A percentile compares a stretch with the other conserved stretches of the same genome.
Evolutionary conservation across 1,140 invertebrate genomes (phyloP).

Genomic region (Zaprionus gabonicus): DNA sequence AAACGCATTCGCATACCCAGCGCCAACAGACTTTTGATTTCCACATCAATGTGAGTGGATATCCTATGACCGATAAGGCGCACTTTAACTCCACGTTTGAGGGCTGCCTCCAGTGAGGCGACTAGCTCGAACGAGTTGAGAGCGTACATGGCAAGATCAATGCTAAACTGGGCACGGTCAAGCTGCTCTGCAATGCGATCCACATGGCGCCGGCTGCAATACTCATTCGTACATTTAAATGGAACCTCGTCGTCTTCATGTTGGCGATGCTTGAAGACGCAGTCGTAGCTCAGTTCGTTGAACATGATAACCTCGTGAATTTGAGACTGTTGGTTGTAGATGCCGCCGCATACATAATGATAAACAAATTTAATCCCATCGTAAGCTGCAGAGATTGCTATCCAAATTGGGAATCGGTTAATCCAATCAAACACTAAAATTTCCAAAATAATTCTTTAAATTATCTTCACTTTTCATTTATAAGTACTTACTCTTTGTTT

Average conservation of each 20-base stretch:
- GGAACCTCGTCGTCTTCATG: too few species aligned
- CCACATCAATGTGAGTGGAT: too few species aligned
- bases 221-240: background rate
- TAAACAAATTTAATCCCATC: background rate
- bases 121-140: background rate
- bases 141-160: conserved; percentile 9
- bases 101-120: background rate
- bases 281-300: conserved; percentile 9
- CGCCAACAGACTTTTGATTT: background rate
- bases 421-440: background rate
- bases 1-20: background rate
- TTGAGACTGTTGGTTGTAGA: background rate
- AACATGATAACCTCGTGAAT: conserved; percentile 7
- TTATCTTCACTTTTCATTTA: too few species aligned
- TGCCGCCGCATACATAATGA: background rate
- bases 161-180: background rate
- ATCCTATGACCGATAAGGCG: background rate
- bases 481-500: conserved; percentile 4
- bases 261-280: background rate
- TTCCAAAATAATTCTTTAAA: background rate
- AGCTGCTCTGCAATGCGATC: background rate
- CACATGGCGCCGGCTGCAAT: background rate
- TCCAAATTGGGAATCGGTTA: background rate
- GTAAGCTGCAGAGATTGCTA: background rate
- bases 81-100: background rate